phyloP scores from a whole-genome alignment of 2,113 vertebrate genomes.

The Chrysemys picta region DNA sequence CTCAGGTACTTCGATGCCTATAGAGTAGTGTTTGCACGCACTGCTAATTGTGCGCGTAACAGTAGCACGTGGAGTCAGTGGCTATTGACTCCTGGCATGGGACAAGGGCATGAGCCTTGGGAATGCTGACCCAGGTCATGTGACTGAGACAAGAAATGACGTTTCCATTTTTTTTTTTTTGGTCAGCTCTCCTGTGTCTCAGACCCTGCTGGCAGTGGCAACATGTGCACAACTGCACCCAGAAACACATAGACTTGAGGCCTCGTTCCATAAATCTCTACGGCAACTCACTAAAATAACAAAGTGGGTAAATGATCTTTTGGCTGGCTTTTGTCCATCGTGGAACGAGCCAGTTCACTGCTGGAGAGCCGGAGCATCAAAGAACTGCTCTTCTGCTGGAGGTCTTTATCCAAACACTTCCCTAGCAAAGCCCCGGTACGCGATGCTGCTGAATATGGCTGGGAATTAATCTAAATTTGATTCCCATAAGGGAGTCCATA shows the following conservation, averaged over 20 bases:
- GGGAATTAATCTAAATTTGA: background rate
- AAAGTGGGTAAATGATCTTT: background rate
- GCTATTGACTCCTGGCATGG: no score
- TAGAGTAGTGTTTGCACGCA: no score
- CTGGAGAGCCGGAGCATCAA: background rate
- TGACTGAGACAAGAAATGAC: no score
- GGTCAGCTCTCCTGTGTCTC: no score
- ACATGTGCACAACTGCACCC: background rate
- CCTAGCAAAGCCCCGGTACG: background rate
- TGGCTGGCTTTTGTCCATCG: background rate
- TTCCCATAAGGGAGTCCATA: no score
- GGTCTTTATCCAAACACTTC: background rate
- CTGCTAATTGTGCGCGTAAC: no score
- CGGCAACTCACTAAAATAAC: background rate
- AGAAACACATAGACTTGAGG: background rate
- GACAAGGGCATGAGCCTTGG: no score
- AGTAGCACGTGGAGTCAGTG: no score
- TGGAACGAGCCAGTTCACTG: background rate
- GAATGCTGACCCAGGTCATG: no score
- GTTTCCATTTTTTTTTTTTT: no score
- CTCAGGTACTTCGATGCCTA: no score
- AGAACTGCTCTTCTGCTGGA: background rate
- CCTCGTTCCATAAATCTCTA: background rate
- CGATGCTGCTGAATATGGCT: background rate
- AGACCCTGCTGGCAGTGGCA: no score